Percentiles rank a stretch among this genome's conserved stretches.
These are phyloP conservation scores for Smithornis capensis DNA, from an alignment of 2,113 vertebrate species.

Conservation along the genomic window DNA sequence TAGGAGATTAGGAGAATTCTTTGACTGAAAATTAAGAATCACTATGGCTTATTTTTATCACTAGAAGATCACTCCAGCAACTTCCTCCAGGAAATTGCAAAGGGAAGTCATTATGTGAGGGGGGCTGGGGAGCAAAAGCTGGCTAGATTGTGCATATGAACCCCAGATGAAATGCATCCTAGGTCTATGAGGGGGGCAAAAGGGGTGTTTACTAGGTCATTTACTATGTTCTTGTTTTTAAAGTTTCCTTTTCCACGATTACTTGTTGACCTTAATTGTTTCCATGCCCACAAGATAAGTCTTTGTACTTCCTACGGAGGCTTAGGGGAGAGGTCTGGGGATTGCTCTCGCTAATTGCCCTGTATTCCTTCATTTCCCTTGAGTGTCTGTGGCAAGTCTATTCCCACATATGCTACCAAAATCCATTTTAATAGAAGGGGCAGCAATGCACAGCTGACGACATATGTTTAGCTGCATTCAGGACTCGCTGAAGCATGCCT, in stretches of 20 bases:
- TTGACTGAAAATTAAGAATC: conserved; percentile 68
- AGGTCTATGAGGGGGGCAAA: conserved; percentile 46
- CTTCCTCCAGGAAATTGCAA: conserved; percentile 81
- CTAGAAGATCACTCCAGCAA: conserved; percentile 64
- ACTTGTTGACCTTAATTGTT: conserved; percentile 81
- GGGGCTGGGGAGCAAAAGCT: conserved; percentile 33
- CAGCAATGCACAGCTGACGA: conserved; percentile 72
- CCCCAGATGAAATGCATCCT: conserved; percentile 71
- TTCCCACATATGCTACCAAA: conserved; percentile 78
- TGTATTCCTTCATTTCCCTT: conserved; percentile 65
- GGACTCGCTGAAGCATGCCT: conserved; percentile 66
- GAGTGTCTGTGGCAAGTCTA: conserved; percentile 60
- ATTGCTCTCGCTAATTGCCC: conserved; percentile 75
- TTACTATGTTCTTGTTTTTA: conserved; percentile 72
- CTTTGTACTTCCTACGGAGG: conserved; percentile 67
- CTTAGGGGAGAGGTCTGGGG: conserved; percentile 43
- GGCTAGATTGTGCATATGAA: conserved; percentile 57
- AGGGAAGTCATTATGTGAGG: conserved; percentile 77
- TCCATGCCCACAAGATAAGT: conserved; percentile 73
- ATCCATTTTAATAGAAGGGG: conserved; percentile 64
- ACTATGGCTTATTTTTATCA: conserved; percentile 69
- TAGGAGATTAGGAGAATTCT: conserved; percentile 59
- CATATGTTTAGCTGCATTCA: conserved; percentile 73
- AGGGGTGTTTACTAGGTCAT: conserved; percentile 71
- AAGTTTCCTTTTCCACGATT: conserved; percentile 76